Evolutionary conservation across 2,113 vertebrate species (phyloP).

Genomic region (Centropristis striata): DNA sequence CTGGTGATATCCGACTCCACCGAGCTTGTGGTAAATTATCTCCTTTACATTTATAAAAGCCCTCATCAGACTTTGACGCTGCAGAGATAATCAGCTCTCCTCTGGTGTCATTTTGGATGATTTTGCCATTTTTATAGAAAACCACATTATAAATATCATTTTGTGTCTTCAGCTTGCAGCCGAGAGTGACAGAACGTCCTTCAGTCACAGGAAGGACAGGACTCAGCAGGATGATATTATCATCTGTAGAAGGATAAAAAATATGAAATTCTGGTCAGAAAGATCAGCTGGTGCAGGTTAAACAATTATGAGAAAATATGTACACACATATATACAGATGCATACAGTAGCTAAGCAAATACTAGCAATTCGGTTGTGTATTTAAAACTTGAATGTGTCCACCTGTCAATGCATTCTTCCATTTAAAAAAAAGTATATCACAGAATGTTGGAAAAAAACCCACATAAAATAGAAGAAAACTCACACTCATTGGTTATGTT

Average conservation of each 20-base stretch:
- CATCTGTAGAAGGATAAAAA: slow-evolving; percentile 12
- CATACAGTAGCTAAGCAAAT: too few species aligned
- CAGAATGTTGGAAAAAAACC: too few species aligned
- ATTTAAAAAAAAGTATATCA: neutral
- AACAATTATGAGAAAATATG: neutral
- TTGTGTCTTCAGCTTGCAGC: slow-evolving; percentile 5
- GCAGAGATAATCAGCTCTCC: slow-evolving; percentile 43
- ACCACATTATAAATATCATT: neutral
- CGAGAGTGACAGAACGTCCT: slow-evolving; percentile 59
- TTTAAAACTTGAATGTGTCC: too few species aligned
- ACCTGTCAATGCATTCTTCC: too few species aligned
- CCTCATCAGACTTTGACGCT: slow-evolving; percentile 62
- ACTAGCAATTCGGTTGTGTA: too few species aligned
- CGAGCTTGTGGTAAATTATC: neutral
- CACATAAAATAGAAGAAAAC: neutral
- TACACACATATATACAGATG: too few species aligned
- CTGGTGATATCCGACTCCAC: slow-evolving; percentile 26
- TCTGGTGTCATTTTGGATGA: slow-evolving; percentile 30
- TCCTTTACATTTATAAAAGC: slow-evolving; percentile 53
- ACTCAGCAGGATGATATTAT: slow-evolving; percentile 47
- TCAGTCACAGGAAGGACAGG: slow-evolving; percentile 57
- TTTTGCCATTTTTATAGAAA: slow-evolving; percentile 53
- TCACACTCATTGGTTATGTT: neutral
- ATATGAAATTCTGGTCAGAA: too few species aligned
- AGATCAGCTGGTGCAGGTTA: neutral